These are phyloP conservation scores for Montipora sp. DNA, from an alignment of 64 coral and sea anemone genomes.

Conservation along the genomic window DNA sequence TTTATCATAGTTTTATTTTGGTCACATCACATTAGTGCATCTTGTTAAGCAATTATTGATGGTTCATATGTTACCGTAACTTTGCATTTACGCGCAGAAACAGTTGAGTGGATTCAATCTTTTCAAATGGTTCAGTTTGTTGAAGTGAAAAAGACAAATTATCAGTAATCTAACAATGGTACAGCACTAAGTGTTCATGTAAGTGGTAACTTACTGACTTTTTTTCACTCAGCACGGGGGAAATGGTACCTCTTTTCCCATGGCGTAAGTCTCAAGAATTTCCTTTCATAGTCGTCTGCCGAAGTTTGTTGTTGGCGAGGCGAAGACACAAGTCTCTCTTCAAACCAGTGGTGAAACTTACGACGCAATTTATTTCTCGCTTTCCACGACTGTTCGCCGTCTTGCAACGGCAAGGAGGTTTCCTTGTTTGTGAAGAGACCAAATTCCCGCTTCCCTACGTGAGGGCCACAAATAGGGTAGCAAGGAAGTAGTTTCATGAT, in stretches of 20 bases:
- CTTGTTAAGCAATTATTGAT: too few relatives aligned
- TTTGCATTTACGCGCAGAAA: too few relatives aligned
- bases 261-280: not conserved
- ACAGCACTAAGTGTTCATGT: too few relatives aligned
- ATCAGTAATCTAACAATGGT: too few relatives aligned
- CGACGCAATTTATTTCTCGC: not conserved
- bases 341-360: not conserved
- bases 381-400: not conserved
- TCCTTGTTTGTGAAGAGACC: not conserved
- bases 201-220: too few relatives aligned
- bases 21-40: too few relatives aligned
- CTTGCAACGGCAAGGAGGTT: not conserved
- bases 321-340: not conserved
- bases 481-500: not conserved
- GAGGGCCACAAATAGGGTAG: not conserved
- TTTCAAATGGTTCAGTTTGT: too few relatives aligned
- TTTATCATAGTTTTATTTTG: too few relatives aligned
- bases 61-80: too few relatives aligned
- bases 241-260: not conserved
- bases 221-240: not conserved
- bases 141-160: too few relatives aligned
- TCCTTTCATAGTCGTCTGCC: not conserved
- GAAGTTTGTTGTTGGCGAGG: not conserved
- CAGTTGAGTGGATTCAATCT: too few relatives aligned
- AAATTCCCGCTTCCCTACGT: not conserved